Percentiles rank a stretch among this genome's conserved stretches.
phyloP scores from a whole-genome alignment of 2,113 vertebrate species.

The Plectropomus leopardus region DNA sequence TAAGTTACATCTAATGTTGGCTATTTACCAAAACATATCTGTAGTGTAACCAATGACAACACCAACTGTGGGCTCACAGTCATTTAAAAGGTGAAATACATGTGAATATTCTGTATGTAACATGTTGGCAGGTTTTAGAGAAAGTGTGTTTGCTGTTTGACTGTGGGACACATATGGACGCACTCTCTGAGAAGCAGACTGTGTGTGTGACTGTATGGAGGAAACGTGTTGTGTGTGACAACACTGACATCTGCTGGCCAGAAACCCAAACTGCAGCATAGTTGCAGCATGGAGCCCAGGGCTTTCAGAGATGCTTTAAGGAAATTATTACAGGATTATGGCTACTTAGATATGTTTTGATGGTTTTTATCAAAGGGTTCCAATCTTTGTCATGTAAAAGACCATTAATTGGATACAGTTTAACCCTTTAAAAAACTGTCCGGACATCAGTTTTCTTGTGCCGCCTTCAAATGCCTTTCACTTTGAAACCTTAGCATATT shows the following conservation, averaged over 20 bases:
- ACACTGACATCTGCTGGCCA: constrained; percentile 74
- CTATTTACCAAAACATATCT: no score
- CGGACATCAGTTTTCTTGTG: no score
- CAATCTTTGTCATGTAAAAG: background rate
- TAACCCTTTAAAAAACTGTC: no score
- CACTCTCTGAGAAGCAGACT: background rate
- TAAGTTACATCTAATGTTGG: no score
- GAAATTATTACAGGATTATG: constrained; percentile 34
- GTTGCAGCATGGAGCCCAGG: background rate
- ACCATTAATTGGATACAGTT: background rate
- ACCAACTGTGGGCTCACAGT: no score
- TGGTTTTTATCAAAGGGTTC: constrained; percentile 1
- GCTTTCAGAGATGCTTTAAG: constrained; percentile 9
- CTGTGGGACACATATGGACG: background rate
- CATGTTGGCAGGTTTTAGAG: background rate
- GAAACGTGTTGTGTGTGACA: constrained; percentile 12
- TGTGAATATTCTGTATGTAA: no score
- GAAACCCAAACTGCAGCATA: constrained; percentile 42
- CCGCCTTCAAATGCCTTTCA: no score
- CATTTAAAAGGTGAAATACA: no score
- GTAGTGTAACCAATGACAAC: no score
- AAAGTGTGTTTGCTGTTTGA: background rate
- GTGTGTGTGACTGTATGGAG: no score
- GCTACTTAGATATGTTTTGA: background rate
- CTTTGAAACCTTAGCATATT: no score